Evolutionary conservation across 2,888 invertebrate genomes (phyloP), one percentile per base, ranked within the genome.

Genomic region (Cerceris ruficornis): DNA sequence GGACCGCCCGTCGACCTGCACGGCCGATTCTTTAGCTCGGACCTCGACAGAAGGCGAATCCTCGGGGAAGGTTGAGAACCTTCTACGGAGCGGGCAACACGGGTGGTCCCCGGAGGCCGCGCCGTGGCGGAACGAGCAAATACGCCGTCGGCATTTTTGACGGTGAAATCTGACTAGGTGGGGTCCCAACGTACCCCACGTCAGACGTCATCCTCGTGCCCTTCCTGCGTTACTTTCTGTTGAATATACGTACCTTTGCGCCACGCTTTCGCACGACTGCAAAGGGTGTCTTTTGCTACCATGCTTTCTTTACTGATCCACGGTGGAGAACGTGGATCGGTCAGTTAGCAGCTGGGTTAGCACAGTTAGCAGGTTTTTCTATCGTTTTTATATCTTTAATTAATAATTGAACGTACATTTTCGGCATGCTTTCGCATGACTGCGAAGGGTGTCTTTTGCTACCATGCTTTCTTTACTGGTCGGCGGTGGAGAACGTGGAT

Each of bases 61-160:
- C 54, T 52, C 43, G 54, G 15, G 17, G 28, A 49, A 65, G 83
- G 88, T 89, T 91, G 91, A 91, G 91, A 90, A 89, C 89, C 91
- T 60, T 82, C 86, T 81, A 73, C 67, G 87, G 78, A 80, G 86
- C 80, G 84, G 86, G 80, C 89, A 81, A 85, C 90, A 86, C 90
- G 91, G 92, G 92, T 91, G 92, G 92, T 91, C 91, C 84, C 84
- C 84, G 82, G 87, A 88, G 88, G 90, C 87, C 85, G 86, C 87
- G 89, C 88, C 89, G 88, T 88, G 88, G 88, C 89, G 88, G 88
- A 91, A 91, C 91, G 90, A 89, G 90, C 91, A 91, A 91, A 91
- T 91, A 92, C 89, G 90, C 90, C 90, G 90, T 91, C 89, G 91
- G 91, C 90, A 90, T 90, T 90, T 87, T 90, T 90, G 89, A 90